phyloP scores from a whole-genome alignment of 2,113 vertebrate species.

The Alaudala cheleensis region DNA sequence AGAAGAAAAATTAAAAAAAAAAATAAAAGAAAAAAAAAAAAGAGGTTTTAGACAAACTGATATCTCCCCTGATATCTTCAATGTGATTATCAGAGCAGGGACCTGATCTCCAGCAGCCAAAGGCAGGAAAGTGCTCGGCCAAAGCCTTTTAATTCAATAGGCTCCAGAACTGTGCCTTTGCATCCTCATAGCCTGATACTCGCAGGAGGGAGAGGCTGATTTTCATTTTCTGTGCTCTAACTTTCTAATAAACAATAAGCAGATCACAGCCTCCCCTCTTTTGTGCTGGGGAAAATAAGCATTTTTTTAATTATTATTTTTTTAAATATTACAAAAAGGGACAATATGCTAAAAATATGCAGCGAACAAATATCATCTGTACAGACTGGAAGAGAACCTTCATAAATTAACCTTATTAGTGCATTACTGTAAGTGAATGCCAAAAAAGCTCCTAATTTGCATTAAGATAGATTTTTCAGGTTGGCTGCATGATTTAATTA shows the following conservation, averaged over 20 bases:
- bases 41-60: neutral
- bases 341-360: conserved; percentile 92
- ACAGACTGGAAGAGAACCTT: conserved; percentile 99
- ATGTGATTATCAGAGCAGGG: neutral
- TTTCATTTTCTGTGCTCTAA: conserved; percentile 61
- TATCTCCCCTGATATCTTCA: neutral
- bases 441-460: conserved; percentile 99
- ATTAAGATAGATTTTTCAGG: conserved; percentile 99
- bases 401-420: conserved; percentile 99
- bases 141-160: conserved; percentile 50
- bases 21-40: neutral
- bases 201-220: conserved; percentile 23
- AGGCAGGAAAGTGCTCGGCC: neutral
- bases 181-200: conserved; percentile 25
- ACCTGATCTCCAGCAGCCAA: neutral
- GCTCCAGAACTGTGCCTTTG: conserved; percentile 43
- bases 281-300: conserved; percentile 75
- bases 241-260: conserved; percentile 70
- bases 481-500: conserved; percentile 99
- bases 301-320: conserved; percentile 71
- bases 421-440: conserved; percentile 99
- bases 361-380: conserved; percentile 94
- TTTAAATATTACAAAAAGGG: conserved; percentile 85
- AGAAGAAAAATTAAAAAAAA: neutral
- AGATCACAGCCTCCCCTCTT: conserved; percentile 68